Base-by-base conservation (phyloP, 2,113 vertebrate genomes). In the Melierax canorus region DNA sequence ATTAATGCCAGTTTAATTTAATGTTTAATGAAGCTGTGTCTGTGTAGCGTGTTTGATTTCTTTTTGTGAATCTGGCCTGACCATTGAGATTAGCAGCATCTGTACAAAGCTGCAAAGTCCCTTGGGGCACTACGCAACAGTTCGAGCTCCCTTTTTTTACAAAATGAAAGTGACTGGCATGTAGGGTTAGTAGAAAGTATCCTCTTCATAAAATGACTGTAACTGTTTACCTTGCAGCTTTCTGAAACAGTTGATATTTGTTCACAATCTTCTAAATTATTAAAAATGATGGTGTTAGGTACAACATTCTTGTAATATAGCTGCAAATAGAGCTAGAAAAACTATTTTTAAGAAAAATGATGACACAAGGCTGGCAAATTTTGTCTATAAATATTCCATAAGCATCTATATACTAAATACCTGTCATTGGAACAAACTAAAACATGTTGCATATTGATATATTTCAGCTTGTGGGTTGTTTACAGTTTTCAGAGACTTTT, bases 1-100 rank as follows among this genome's bases (percentile, higher is more conserved):
- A 91, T 96, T 95, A 91, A 94, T 82, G 69, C 81, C 85, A 73
- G 67, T 82, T 94, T 95, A 86, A 90, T 96, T 88, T 94, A 90
- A 85, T 83, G 87, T 90, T 91, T 92, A 95, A 82, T 69, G 87
- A 80, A 4, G 34, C 71, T 82, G 29, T 78, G 80, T 76, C 69
- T 79, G 41, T 53, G 74, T 66, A 74, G 50, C 45, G 62, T 10
- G 12, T 94, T 96, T 74, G 93, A 80, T 95, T 97, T 95, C 58
- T 87, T 91, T 91, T 73, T 91, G 91, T 73, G 67, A 86, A 85
- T 92, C 73, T 92, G 55, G 55, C 71, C 81, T 77, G 67, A 58
- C 66, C 59, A 77, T 23, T 88, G 82, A 94, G 85, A 86, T 88
- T 68, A 94, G 58, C 84, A 79, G 84, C 84, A 69, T 90, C 84